phyloP scores from a whole-genome alignment of 1,140 invertebrate genomes.

The Drosophila orena region DNA sequence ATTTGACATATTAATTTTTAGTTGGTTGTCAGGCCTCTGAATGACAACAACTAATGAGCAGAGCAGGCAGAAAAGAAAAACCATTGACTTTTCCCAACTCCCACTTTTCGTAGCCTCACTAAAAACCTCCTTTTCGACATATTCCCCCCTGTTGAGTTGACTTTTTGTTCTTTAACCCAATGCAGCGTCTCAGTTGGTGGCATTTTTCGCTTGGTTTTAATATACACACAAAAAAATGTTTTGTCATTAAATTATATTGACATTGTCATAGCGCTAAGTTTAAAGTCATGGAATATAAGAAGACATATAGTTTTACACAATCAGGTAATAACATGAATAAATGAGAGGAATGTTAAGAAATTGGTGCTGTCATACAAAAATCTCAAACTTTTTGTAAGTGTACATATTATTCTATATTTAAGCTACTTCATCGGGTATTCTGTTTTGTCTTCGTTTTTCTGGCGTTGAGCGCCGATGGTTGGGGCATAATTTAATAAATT shows the following conservation, averaged over 20 bases:
- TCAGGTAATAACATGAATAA: background rate
- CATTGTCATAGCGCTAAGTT: too few species aligned
- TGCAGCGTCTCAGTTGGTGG: constrained; percentile 66
- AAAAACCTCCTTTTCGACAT: constrained; percentile 28
- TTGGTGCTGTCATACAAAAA: too few species aligned
- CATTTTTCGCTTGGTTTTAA: constrained; percentile 38
- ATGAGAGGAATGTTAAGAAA: too few species aligned
- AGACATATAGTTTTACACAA: too few species aligned
- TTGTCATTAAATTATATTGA: background rate
- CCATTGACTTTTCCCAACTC: background rate
- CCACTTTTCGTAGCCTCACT: background rate
- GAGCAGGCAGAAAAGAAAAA: constrained; percentile 4
- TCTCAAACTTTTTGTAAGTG: background rate
- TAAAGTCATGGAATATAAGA: background rate
- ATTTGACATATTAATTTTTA: constrained; percentile 79
- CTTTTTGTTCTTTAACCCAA: constrained; percentile 28
- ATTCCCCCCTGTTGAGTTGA: constrained; percentile 50
- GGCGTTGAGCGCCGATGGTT: constrained; percentile 17
- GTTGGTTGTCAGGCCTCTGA: constrained; percentile 51
- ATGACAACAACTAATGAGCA: constrained; percentile 63
- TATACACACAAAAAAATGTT: background rate
- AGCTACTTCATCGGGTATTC: constrained; percentile 32
- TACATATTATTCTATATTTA: constrained; percentile 19
- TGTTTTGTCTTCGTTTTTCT: constrained; percentile 46
- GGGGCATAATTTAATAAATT: constrained; percentile 80